Evolutionary conservation across 2,797 vertebrate species (phyloP), one percentile per base, ranked within the genome.

Genomic region (Ataeniobius toweri): DNA sequence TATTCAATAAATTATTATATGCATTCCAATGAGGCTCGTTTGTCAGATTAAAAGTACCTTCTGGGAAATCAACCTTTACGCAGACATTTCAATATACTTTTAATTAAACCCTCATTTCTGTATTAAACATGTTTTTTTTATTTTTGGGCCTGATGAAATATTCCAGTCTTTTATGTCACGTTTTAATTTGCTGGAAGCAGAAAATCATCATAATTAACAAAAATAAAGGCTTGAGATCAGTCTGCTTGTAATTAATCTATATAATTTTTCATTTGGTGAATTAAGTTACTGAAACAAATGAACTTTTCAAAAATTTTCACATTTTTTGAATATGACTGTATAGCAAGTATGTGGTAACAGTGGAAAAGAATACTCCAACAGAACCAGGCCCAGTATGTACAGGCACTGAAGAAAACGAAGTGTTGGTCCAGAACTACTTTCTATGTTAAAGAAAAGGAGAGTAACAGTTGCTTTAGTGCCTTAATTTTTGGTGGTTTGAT

Each of bases 401-500:
- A 58, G 24, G 22, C 63, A 4, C 9, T 44, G 36, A 24, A 68
- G 65, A n/a, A n/a, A 69, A 69, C 13, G 7, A 26, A 13, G 44
- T 2, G 3, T 0, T 14, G 24, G 41, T 48, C 24, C 44, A 48
- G 67, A 44, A 26, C 12, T 26, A 7, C 24, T 69, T 69, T 48
- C 41, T 48, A 69, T 26, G 67, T 18, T 18, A 26, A 46, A 69
- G 44, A 69, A 14, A 26, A 68, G 22, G 1, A n/a, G 39, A 68
- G 39, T 44, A 6, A 24, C 26, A 44, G 10, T 13, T 59, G 67
- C 41, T 69, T 44, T 44, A 3, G 12, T 16, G 12, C 3, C 41
- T 68, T 65, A 16, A 39, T 20, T 69, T 58, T 58, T 51, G 41
- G n/a, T 71, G 73, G 28, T 77, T 12, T 53, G 44, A 12, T 71